Base-by-base conservation (phyloP, 2,888 invertebrate genomes). In the Lomographa bimaculata region DNA sequence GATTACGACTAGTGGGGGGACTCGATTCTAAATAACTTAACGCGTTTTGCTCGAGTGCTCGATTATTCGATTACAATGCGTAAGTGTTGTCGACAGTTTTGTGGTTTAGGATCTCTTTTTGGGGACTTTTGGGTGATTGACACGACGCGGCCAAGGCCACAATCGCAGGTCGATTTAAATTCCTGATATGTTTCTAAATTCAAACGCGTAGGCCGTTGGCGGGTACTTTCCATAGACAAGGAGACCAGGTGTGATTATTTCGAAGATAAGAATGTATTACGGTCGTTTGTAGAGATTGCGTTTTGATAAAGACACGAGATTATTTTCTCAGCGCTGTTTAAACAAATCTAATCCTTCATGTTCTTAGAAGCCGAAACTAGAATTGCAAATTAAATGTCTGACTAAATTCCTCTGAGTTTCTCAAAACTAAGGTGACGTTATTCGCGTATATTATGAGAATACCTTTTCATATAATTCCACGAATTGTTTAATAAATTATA, bases 1-100 rank as follows among this genome's bases (percentile, higher is more conserved):
- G 84, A 85, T 86, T 87, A 86, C 79, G 71, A 71, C 60, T 78
- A 75, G 77, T 75, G 76, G 79, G 79, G 70, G 78, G 66, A 64
- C 72, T 71, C 71, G 63, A 70, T 65, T 77, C 75, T 73, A 79
- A 79, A 82, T 81, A 82, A 80, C 74, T 74, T 82, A 82, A 78
- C 82, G 75, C 70, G 65, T 72, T 80, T 79, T 72, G 55, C 71
- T 77, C 76, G 78, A 86, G 85, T 80, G 79, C 69, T 68, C 71
- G 76, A 73, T 80, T 79, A 87, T 84, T 81, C 84, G 85, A 83
- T 84, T 84, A 85, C 81, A 81, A 83, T 83, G 72, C 73, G 68
- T 69, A 68, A 81, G 80, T 75, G 81, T 71, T 60, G 70, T 71
- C 59, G 64, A 66, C 65, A 57, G 61, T 69, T 64, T 60, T 60